These are phyloP conservation scores for Colossoma macropomum DNA, from an alignment of 2,113 vertebrate genomes.

Conservation along the genomic window DNA sequence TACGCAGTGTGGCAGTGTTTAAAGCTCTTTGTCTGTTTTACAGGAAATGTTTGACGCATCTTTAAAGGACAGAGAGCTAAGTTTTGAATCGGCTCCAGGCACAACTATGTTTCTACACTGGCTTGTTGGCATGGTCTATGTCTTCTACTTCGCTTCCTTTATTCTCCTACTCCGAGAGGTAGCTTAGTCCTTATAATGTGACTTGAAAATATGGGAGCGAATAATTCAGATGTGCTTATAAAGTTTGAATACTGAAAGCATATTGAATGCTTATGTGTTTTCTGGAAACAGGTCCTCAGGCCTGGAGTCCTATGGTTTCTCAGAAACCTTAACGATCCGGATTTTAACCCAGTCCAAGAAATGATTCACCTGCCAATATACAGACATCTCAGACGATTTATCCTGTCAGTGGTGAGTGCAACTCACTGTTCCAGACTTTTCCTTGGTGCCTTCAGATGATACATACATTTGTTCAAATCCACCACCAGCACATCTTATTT, in stretches of 20 bases:
- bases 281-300: conserved; percentile 84
- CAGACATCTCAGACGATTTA: conserved; percentile 93
- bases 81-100: conserved; percentile 93
- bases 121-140: conserved; percentile 97
- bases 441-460: too few relatives aligned
- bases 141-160: conserved; percentile 98
- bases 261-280: background rate
- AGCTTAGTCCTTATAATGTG: background rate
- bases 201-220: background rate
- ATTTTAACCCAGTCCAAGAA: conserved; percentile 97
- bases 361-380: conserved; percentile 98
- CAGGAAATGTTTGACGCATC: conserved; percentile 98
- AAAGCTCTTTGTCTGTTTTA: conserved; percentile 14
- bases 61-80: conserved; percentile 90
- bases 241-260: background rate
- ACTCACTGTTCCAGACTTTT: background rate
- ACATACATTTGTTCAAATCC: too few relatives aligned
- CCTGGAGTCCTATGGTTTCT: conserved; percentile 97
- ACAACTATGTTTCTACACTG: conserved; percentile 98
- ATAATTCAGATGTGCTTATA: background rate
- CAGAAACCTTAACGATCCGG: conserved; percentile 96
- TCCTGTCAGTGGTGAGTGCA: conserved; percentile 91
- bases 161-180: conserved; percentile 97
- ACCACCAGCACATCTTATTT: too few relatives aligned
- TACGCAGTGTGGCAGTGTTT: background rate